phyloP scores from a whole-genome alignment of 2,113 vertebrate species.

The Ophthalmolycus amberensis region DNA sequence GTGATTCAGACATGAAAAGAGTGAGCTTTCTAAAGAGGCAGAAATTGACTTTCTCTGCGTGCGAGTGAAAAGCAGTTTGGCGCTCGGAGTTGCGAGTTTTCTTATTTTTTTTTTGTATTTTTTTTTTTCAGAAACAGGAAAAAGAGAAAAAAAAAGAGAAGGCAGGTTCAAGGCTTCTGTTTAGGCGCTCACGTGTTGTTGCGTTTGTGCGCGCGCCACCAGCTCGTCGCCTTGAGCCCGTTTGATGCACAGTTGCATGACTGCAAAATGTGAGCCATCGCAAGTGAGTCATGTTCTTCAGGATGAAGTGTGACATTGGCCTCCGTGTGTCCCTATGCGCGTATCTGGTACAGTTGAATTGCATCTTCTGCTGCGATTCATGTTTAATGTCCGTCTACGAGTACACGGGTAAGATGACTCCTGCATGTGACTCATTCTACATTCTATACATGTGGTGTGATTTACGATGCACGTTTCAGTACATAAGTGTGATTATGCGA shows the following conservation, averaged over 20 bases:
- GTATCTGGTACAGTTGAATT: constrained; percentile 10
- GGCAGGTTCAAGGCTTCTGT: constrained; percentile 50
- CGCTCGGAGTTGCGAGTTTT: constrained; percentile 5
- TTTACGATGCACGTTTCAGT: constrained; percentile 23
- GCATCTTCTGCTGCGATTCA: constrained; percentile 20
- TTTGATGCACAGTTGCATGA: constrained; percentile 70
- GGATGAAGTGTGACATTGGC: constrained; percentile 67
- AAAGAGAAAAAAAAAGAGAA: neutral
- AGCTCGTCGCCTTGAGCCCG: constrained; percentile 57
- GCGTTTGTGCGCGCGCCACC: constrained; percentile 48
- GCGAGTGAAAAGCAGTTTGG: constrained; percentile 35
- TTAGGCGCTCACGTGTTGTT: constrained; percentile 29
- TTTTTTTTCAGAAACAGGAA: neutral
- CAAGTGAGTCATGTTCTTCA: constrained; percentile 64
- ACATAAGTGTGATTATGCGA: constrained; percentile 13
- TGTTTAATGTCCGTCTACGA: constrained; percentile 14
- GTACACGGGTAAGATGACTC: constrained; percentile 2
- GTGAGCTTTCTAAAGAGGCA: constrained; percentile 27
- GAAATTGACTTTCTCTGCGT: constrained; percentile 32
- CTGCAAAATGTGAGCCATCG: constrained; percentile 57
- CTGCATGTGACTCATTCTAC: constrained; percentile 31
- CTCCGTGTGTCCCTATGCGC: neutral
- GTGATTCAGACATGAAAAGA: constrained; percentile 28
- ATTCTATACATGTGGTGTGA: constrained; percentile 35
- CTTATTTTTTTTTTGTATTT: neutral